Evolutionary conservation across 2,888 invertebrate species (phyloP), one percentile per base, ranked within the genome.

Genomic region (Branchellion lobata): DNA sequence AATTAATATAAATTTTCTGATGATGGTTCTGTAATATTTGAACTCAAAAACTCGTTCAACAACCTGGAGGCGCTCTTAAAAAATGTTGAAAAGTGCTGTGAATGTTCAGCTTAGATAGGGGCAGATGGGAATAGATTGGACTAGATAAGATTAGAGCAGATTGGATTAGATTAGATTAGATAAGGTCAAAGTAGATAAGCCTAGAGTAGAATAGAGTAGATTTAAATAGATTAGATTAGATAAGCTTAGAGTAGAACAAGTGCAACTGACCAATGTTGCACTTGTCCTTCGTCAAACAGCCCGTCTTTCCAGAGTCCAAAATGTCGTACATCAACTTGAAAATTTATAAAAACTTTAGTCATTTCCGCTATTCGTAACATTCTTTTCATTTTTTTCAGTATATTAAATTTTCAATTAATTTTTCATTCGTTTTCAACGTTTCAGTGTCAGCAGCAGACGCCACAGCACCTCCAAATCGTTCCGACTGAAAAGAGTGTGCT

Each of bases 231-330:
- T 5, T 8, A 57, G 61, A 24, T n/a, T 18, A 57, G 5, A 57
- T 18, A 47, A 47, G 18, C 47, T 47, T 14, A 57, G 61, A 57
- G 61, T 5, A 24, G 8, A 57, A 57, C 5, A 24, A n/a, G n/a
- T 53, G 21, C 29, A 29, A 72, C 72, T 24, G 8, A 77, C 77
- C 77, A 36, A 77, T 40, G 24, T 61, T 18, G 61, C 77, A 77
- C 24, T 77, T 61, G 34, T 77, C 77, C 31, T 77, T 77, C 1
- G 77, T 61, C 36, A 77, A 36, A 24, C 77, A 77, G 11, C 77
- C 77, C 8, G 77, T 65, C 34, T 36, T 65, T 3, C 53, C 65
- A 11, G 77, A 33, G 65, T 77, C 77, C 33, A 77, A 65, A n/a
- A 65, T 53, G 61, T 65, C 77, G 61, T 65, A 77, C 33, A 77